Percentiles rank a stretch among this genome's conserved stretches.
These are phyloP conservation scores for Drosophila asahinai DNA, from an alignment of 1,140 invertebrate genomes.

Conservation along the genomic window DNA sequence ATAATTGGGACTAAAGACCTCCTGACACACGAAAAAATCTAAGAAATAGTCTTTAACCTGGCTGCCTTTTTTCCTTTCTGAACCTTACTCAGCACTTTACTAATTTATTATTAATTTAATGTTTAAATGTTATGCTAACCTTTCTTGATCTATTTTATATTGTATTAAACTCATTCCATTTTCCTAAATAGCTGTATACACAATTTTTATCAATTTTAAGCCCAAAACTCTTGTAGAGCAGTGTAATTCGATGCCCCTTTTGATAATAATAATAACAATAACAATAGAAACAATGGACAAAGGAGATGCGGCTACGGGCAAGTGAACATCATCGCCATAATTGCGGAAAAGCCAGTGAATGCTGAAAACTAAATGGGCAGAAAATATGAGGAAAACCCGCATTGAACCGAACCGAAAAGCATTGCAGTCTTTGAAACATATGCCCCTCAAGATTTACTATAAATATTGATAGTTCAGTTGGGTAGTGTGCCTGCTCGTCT, in stretches of 20 bases:
- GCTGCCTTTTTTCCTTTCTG: too few species aligned
- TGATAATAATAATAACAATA: conserved; percentile 24
- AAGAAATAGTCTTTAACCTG: background rate
- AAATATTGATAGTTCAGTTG: conserved; percentile 58
- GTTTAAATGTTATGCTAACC: too few species aligned
- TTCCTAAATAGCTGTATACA: too few species aligned
- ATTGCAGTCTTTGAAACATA: conserved; percentile 12
- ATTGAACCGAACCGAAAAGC: conserved; percentile 9
- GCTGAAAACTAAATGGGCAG: conserved; percentile 24
- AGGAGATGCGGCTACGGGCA: conserved; percentile 24
- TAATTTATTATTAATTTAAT: background rate
- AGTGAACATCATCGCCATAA: conserved; percentile 35
- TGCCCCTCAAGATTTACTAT: conserved; percentile 36
- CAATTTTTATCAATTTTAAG: background rate
- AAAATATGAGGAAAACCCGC: conserved; percentile 27
- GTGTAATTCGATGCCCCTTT: background rate
- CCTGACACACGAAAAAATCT: background rate
- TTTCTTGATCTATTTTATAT: background rate
- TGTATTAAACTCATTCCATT: background rate
- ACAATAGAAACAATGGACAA: conserved; percentile 19
- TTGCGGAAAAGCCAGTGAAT: conserved; percentile 48
- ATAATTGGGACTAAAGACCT: too few species aligned
- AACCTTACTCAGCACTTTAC: background rate
- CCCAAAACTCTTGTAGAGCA: background rate
- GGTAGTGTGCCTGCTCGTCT: conserved; percentile 17